Base-by-base conservation (phyloP, 2,888 invertebrate species). In the Polymixis lichenea region DNA sequence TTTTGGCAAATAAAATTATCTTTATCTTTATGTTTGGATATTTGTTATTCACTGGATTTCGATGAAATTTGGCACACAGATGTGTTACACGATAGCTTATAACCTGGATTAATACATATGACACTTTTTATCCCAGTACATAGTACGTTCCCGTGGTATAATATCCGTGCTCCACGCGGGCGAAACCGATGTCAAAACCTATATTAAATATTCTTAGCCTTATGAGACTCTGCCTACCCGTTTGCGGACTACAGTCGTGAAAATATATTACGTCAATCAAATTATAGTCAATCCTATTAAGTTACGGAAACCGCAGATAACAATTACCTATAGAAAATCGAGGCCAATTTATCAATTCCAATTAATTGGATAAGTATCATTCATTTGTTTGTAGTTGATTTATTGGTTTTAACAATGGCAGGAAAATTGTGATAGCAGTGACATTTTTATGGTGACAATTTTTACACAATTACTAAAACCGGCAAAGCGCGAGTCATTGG, bases 341-440 rank as follows among this genome's bases (percentile, higher is more conserved):
- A 80, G 80, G 80, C 9, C 72, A 72, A 83, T 77, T 71, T 51
- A 32, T 53, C 38, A 46, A 79, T 72, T 66, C 43, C 9, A 22
- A 13, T 51, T 83, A 55, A 83, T 83, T 72, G 55, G n/a, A 32
- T 68, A 78, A 78, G 15, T 83, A 53, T 65, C 19, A 46, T 68
- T 83, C 11, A 72, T 77, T 80, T 72, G 67, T 83, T 65, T 28
- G 11, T 8, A 43, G n/a, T 38, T 68, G 78, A 78, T 83, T 80
- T 83, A 80, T 80, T 65, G 64, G 0, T 46, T 78, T 9, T 19
- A 65, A 80, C 78, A 80, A 80, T 83, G 72, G 17, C 6, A 78
- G 80, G 79, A 81, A 78, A 72, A 69, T 13, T 3, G 0, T 19
- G 46, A 9, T 25, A 13, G 13, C 17, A 19, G 43, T 68, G 78